Conservation (phyloP, 2,797 vertebrate species). For the Lemur catta region DNA sequence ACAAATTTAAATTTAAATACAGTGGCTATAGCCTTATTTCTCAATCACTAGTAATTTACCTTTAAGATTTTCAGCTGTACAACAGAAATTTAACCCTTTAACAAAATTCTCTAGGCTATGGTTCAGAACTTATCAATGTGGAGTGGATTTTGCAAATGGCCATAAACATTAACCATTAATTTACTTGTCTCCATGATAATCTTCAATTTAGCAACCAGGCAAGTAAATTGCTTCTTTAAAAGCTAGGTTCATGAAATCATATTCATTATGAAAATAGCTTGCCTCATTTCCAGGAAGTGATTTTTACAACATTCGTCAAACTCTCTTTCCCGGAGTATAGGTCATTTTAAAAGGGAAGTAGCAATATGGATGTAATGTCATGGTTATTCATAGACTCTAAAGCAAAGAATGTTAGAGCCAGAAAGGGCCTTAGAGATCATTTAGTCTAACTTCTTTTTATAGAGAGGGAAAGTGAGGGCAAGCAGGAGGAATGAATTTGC, state of each 20-base stretch:
- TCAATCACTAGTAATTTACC: constrained; percentile 36
- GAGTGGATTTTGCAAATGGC: constrained; percentile 53
- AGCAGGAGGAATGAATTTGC: neutral
- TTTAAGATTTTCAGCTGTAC: constrained; percentile 46
- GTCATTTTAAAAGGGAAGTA: constrained; percentile 55
- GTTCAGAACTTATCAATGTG: constrained; percentile 45
- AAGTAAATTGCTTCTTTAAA: constrained; percentile 67
- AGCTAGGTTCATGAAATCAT: constrained; percentile 58
- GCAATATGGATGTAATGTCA: neutral
- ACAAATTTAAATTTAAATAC: constrained; percentile 52
- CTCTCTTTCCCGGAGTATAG: constrained; percentile 52
- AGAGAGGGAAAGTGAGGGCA: neutral
- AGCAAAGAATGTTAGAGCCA: constrained; percentile 28
- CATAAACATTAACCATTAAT: constrained; percentile 48
- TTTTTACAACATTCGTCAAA: constrained; percentile 67
- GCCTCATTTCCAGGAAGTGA: constrained; percentile 36
- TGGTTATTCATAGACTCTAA: constrained; percentile 51
- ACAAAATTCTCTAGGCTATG: constrained; percentile 41
- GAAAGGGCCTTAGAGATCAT: constrained; percentile 4
- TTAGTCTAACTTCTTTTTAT: neutral
- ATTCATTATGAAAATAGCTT: constrained; percentile 72
- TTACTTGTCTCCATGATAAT: constrained; percentile 55
- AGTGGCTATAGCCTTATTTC: constrained; percentile 41
- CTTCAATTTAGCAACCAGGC: constrained; percentile 60
- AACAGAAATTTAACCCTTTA: constrained; percentile 28